Percentiles rank a stretch among this genome's conserved stretches.
These are phyloP conservation scores for Petrocephalus schoutedeni DNA, from an alignment of 2,797 vertebrate genomes.

Conservation along the genomic window DNA sequence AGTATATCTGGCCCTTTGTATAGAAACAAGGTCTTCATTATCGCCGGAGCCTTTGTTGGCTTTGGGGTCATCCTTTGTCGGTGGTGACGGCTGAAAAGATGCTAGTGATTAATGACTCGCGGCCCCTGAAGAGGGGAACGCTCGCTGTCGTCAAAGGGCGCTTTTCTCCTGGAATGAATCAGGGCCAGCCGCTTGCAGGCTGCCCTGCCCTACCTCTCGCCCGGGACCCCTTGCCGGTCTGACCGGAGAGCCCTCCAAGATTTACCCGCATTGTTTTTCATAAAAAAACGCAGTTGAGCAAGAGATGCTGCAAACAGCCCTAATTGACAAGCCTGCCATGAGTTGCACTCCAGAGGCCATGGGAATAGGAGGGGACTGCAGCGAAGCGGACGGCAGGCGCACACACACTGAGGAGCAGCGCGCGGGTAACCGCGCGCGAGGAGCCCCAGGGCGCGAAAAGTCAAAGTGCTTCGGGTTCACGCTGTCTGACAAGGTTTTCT, in stretches of 20 bases:
- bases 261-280: constrained; percentile 66
- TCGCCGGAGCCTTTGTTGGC: constrained; percentile 66
- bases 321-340: constrained; percentile 58
- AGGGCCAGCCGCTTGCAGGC: constrained; percentile 51
- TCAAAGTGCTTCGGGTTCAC: background rate
- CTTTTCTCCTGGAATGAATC: constrained; percentile 54
- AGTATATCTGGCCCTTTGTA: constrained; percentile 55
- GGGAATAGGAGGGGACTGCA: constrained; percentile 57
- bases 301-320: constrained; percentile 38
- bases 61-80: constrained; percentile 71
- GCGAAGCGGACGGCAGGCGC: constrained; percentile 48
- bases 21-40: constrained; percentile 42
- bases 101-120: constrained; percentile 80
- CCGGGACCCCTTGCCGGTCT: constrained; percentile 57
- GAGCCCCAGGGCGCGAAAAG: background rate
- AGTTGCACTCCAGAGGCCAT: constrained; percentile 62
- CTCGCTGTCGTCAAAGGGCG: constrained; percentile 42
- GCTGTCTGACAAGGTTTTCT: background rate
- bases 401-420: constrained; percentile 47
- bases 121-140: constrained; percentile 64
- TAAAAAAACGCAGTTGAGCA: constrained; percentile 43
- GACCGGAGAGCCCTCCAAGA: constrained; percentile 46
- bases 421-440: constrained; percentile 26
- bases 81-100: constrained; percentile 80
- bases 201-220: constrained; percentile 50